Evolutionary conservation across 2,888 invertebrate species (phyloP).

Genomic region (Drosophila borborema): DNA sequence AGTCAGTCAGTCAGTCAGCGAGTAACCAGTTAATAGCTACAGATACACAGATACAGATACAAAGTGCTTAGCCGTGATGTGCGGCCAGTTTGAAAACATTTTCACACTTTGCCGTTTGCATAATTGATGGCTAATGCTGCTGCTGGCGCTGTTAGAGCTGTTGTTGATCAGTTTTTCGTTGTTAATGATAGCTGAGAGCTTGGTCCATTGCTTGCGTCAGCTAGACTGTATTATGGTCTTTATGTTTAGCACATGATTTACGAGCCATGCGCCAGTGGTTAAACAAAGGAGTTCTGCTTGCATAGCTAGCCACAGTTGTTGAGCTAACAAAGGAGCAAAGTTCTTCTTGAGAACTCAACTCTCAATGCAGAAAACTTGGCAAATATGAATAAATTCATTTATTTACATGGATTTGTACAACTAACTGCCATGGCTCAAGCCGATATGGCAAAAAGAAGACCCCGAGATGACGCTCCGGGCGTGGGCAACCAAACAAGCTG

Average conservation of each 20-base stretch:
- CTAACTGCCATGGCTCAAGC: neutral
- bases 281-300: conserved; percentile 8
- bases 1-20: conserved; percentile 30
- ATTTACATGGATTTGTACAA: conserved; percentile 4
- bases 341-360: neutral
- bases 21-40: conserved; percentile 40
- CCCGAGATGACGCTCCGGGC: neutral
- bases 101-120: conserved; percentile 76
- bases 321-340: neutral
- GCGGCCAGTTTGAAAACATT: conserved; percentile 66
- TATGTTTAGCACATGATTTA: conserved; percentile 39
- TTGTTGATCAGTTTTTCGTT: conserved; percentile 32
- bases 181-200: conserved; percentile 25
- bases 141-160: conserved; percentile 21
- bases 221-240: conserved; percentile 15
- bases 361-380: neutral
- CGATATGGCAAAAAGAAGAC: neutral
- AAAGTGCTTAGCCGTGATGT: conserved; percentile 65
- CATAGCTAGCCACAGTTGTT: neutral
- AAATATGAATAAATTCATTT: conserved; percentile 16
- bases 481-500: conserved; percentile 17
- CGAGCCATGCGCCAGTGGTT: conserved; percentile 11
- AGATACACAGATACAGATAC: conserved; percentile 38
- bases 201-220: conserved; percentile 33
- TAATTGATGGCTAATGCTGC: conserved; percentile 60